These are phyloP conservation scores for Rhagium mordax DNA, from an alignment of 2,888 invertebrate genomes.

Conservation along the genomic window DNA sequence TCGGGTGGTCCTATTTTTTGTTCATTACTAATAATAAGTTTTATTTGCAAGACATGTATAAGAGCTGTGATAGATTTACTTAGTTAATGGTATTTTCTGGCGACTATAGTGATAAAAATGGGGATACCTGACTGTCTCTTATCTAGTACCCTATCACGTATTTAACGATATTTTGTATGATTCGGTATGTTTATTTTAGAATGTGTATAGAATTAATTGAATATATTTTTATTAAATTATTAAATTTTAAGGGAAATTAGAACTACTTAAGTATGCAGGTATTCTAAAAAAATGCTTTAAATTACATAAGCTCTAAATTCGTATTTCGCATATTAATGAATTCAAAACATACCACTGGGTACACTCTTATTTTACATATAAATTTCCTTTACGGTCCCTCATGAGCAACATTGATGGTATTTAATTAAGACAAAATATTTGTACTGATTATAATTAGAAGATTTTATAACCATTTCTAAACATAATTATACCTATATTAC, in stretches of 20 bases:
- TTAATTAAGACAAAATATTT: too few relatives aligned
- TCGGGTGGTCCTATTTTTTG: conserved; percentile 45
- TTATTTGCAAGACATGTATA: conserved; percentile 65
- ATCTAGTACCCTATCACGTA: conserved; percentile 36
- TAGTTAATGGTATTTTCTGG: conserved; percentile 59
- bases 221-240: background rate
- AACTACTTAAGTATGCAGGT: too few relatives aligned
- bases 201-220: background rate
- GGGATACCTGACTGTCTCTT: conserved; percentile 51
- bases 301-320: background rate
- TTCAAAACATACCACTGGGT: background rate
- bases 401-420: too few relatives aligned
- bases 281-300: too few relatives aligned
- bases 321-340: background rate
- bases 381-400: too few relatives aligned
- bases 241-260: background rate
- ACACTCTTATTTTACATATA: too few relatives aligned
- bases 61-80: conserved; percentile 70
- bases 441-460: background rate
- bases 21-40: conserved; percentile 43
- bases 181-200: conserved; percentile 39
- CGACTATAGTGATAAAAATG: conserved; percentile 46
- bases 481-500: conserved; percentile 16
- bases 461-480: conserved; percentile 20
- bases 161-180: conserved; percentile 29